Evolutionary conservation across 2,113 vertebrate species (phyloP).

Genomic region (Alethe diademata): DNA sequence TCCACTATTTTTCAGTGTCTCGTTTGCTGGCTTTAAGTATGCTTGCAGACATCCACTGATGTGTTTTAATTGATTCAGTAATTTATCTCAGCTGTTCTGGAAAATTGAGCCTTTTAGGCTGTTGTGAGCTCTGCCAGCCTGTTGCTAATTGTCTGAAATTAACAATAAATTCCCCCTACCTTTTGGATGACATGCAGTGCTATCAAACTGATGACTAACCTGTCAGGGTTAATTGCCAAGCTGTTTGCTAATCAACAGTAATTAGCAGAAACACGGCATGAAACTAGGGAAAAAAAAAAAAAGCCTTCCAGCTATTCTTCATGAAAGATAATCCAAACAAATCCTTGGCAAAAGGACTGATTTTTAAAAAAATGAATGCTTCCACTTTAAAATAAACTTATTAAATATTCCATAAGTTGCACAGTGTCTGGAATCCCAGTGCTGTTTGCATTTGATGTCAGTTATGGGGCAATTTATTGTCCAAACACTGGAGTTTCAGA

Average conservation of each 20-base stretch:
- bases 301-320: not conserved
- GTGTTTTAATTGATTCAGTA: conserved; percentile 19
- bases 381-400: not conserved
- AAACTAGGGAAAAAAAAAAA: rapidly evolving
- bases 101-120: not conserved
- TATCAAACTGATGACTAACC: not conserved
- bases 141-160: conserved; percentile 29
- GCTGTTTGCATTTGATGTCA: not conserved
- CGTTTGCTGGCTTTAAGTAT: conserved; percentile 14
- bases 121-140: not conserved
- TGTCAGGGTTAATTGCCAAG: not conserved
- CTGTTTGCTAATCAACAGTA: conserved; percentile 1
- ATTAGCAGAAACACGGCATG: not conserved
- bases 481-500: not conserved
- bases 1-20: not conserved
- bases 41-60: not conserved
- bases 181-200: not conserved
- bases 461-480: not conserved
- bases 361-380: not conserved
- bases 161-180: not conserved
- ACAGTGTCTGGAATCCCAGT: not conserved
- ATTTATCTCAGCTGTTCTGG: not conserved
- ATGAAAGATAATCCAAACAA: not conserved
- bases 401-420: not conserved
- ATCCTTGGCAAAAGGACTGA: not conserved